These are phyloP conservation scores for Actenoides hombroni DNA, from an alignment of 2,113 vertebrate genomes.

Conservation along the genomic window DNA sequence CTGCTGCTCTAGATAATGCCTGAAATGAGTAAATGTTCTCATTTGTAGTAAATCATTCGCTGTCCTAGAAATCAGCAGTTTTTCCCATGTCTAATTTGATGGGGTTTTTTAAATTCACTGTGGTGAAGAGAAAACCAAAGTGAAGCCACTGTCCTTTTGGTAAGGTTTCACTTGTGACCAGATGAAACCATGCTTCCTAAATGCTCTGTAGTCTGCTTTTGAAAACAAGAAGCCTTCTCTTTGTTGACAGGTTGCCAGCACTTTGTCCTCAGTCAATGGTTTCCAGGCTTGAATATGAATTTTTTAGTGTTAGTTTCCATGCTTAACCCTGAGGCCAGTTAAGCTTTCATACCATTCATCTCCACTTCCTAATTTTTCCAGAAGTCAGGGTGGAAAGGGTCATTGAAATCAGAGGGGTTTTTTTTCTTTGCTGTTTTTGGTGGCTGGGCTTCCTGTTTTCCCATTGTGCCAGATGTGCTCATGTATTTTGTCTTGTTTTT, in stretches of 20 bases:
- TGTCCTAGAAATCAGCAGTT: neutral
- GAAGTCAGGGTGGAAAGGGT: neutral
- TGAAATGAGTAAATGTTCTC: neutral
- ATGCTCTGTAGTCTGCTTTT: neutral
- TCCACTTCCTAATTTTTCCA: neutral
- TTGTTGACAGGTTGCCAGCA: neutral
- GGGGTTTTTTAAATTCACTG: neutral
- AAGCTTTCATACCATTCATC: neutral
- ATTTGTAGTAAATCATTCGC: neutral
- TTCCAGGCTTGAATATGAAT: neutral
- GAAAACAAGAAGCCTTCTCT: neutral
- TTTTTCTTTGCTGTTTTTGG: neutral
- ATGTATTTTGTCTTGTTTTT: neutral
- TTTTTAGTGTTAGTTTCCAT: neutral
- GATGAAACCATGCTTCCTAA: neutral
- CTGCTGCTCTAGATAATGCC: neutral
- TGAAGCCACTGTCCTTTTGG: neutral
- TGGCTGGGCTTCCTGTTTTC: constrained; percentile 30
- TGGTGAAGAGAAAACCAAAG: neutral
- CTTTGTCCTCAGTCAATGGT: neutral
- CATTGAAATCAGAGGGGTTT: neutral
- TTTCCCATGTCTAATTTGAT: neutral
- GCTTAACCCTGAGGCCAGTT: neutral
- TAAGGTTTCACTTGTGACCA: neutral
- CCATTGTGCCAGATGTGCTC: neutral